Evolutionary conservation across 2,113 vertebrate species (phyloP).

Genomic region (Gymnocephalus cernua): DNA sequence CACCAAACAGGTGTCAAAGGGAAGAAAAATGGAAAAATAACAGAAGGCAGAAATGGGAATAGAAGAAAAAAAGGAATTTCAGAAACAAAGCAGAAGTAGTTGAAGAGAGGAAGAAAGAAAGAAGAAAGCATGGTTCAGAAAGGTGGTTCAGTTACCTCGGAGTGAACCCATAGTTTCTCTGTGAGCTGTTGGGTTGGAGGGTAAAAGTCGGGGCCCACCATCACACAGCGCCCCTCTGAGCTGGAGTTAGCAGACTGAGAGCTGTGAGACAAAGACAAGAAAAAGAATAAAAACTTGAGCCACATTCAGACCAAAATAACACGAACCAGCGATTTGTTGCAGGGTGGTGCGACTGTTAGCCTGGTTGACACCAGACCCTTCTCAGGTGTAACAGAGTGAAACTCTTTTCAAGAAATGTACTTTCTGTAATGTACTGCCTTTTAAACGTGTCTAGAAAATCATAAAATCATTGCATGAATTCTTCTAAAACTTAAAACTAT

Average conservation of each 20-base stretch:
- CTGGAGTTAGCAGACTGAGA: conserved; percentile 25
- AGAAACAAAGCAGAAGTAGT: background rate
- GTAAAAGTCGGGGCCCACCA: background rate
- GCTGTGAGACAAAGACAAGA: background rate
- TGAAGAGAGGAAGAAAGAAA: background rate
- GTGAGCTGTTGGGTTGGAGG: no score
- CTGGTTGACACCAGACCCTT: no score
- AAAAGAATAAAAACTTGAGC: background rate
- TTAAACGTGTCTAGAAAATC: no score
- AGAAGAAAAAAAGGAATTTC: background rate
- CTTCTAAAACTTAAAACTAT: no score
- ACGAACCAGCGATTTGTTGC: no score
- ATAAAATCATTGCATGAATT: no score
- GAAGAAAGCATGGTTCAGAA: no score
- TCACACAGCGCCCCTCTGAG: conserved; percentile 34
- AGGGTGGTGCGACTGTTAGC: no score
- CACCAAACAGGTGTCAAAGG: background rate
- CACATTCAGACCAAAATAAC: background rate
- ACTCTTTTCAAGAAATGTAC: no score
- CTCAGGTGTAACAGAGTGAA: no score
- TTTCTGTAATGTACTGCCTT: no score
- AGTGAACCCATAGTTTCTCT: conserved; percentile 54
- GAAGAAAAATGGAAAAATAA: background rate
- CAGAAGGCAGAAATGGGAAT: background rate
- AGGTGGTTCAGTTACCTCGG: conserved; percentile 40